A percentile compares a stretch with the other conserved stretches of the same genome.
phyloP scores from a whole-genome alignment of 2,888 invertebrate species.

The Lamproptera curius region DNA sequence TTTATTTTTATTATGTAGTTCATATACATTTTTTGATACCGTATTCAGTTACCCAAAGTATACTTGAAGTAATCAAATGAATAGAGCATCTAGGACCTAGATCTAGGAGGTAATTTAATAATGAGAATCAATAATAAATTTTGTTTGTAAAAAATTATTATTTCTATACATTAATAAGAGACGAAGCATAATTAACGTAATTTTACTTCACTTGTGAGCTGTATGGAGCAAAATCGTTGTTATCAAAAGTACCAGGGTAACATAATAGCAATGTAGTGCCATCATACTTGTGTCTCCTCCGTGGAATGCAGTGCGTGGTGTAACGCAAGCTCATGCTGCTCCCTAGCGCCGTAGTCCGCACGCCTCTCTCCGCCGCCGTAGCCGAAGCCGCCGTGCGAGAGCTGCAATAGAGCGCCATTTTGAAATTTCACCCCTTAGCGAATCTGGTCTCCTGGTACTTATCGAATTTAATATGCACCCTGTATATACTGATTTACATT shows the following conservation, averaged over 20 bases:
- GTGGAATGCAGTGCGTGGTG: slow-evolving; percentile 90
- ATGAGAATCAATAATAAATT: background rate
- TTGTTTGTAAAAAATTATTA: too few species aligned
- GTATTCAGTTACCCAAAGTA: too few species aligned
- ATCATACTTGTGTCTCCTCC: slow-evolving; percentile 78
- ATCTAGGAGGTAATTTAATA: background rate
- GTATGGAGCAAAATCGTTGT: background rate
- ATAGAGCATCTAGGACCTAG: too few species aligned
- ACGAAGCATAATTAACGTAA: too few species aligned
- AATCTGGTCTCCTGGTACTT: background rate
- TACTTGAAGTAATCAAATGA: too few species aligned
- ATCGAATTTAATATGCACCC: slow-evolving; percentile 40
- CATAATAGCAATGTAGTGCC: background rate
- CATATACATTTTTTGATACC: too few species aligned
- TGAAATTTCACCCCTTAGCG: background rate
- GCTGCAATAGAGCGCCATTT: slow-evolving; percentile 42
- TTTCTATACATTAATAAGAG: too few species aligned
- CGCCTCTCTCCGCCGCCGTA: slow-evolving; percentile 79
- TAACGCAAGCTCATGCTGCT: slow-evolving; percentile 85
- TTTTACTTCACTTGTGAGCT: too few species aligned
- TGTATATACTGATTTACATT: slow-evolving; percentile 28
- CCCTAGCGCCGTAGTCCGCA: slow-evolving; percentile 79
- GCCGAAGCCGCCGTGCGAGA: slow-evolving; percentile 81
- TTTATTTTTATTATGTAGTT: too few species aligned
- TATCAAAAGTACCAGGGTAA: too few species aligned